Conservation (phyloP, 2,113 vertebrate genomes). For the Apteryx owenii region DNA sequence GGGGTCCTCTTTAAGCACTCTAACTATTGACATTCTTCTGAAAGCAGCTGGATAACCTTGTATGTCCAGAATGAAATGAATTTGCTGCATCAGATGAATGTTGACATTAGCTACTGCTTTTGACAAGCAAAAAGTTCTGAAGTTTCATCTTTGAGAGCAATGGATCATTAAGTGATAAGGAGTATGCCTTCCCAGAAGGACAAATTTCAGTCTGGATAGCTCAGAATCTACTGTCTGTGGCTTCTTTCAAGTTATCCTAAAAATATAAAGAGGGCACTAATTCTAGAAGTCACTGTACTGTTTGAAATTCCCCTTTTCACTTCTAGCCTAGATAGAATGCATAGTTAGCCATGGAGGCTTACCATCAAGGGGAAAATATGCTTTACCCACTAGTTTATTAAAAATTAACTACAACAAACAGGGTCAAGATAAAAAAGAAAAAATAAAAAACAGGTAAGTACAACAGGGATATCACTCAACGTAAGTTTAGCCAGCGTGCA, state of each 20-base stretch:
- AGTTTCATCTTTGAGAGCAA: neutral
- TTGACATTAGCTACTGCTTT: neutral
- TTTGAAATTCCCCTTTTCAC: neutral
- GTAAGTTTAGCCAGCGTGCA: neutral
- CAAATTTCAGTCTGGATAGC: neutral
- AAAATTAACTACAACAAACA: neutral
- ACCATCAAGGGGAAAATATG: neutral
- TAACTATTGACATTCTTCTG: neutral
- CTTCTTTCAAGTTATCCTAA: neutral
- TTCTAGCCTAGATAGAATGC: neutral
- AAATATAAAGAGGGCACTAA: neutral
- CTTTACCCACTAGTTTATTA: neutral
- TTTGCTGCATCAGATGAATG: neutral
- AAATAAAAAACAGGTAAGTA: neutral
- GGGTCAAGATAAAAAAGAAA: neutral
- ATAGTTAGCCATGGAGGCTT: neutral
- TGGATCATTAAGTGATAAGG: neutral
- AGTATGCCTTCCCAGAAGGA: neutral
- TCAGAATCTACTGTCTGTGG: neutral
- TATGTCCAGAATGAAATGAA: neutral
- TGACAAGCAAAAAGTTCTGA: neutral
- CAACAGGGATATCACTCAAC: neutral
- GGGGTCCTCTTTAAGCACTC: neutral
- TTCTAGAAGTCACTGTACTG: neutral
- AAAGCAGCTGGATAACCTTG: neutral